Evolutionary conservation across 1,140 invertebrate species (phyloP), one percentile per base, ranked within the genome.

Genomic region (Manduca sexta): DNA sequence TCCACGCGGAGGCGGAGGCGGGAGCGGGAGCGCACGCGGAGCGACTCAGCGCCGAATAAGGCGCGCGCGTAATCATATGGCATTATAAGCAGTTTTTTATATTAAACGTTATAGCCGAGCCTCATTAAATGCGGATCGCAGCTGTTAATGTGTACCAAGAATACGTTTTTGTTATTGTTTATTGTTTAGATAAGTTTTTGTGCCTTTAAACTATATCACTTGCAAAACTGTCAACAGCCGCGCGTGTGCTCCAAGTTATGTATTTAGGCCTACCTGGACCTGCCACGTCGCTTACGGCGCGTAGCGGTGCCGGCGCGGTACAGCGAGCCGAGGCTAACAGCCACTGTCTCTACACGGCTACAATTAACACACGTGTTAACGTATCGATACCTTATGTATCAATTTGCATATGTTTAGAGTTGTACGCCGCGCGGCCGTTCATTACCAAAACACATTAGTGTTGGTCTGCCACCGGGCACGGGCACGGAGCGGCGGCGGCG

Each of bases 401-500:
- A 35, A 12, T 12, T 35, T 35, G 14, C 34, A 35, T 35, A 12
- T 12, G 21, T 5, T 21, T 7, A 30, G 11, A 7, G 29, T 7
- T 5, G 29, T 30, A 11, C 5, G 29, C 6, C 29, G 5, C 29
- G 29, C 29, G 29, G 29, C 29, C 7, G 33, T 34, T n/a, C 13
- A 4, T n/a, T 11, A 34, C 11, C 33, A 11, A 4, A 34, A 11
- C 33, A 4, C 33, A 2, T 13, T 30, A 18, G 40, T 42, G 17
- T n/a, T 42, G n/a, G 17, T 17, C 12, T 15, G 29, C 29, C 5
- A n/a, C 44, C 30, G 3, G n/a, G n/a, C n/a, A n/a, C n/a, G n/a
- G n/a, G n/a, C n/a, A n/a, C n/a, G n/a, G n/a, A n/a, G n/a, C 13
- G 14, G 17, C 46, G 46, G 18, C 18, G 30, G 42, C 31, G 46